Base-by-base conservation (phyloP, 2,113 vertebrate genomes). In the Hippolais icterina region DNA sequence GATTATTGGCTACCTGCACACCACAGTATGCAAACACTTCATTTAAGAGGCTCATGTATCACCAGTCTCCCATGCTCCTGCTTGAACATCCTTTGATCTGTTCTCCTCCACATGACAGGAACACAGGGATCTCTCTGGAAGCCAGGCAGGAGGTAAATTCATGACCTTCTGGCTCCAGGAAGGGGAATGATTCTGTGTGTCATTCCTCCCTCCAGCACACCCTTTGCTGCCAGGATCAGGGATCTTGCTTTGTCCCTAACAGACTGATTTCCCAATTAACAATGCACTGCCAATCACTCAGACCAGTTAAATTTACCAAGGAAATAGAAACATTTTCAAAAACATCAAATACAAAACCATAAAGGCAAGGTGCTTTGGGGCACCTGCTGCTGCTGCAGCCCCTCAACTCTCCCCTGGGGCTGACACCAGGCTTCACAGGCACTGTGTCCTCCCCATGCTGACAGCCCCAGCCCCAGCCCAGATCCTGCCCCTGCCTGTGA, bases 191-290 rank as follows among this genome's bases (percentile, higher is more conserved):
- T 57, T 86, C 53, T 85, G 44, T 63, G 41, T 75, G 49, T 0
- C 4, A 60, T 5, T 3, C 12, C 52, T 64, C 46, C 50, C 59
- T 44, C 7, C 20, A 84, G 49, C 0, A 7, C 11, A 25, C 39
- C 33, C 85, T 77, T 49, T 1, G 14, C 78, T 90, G 81, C 74
- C 49, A 42, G 66, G 52, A 90, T 85, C 11, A 4, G 5, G 47
- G 17, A 23, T 5, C 22, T 52, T 2, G 8, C 76, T 86, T 80
- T 65, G 56, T 75, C 29, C 66, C 66, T 64, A 35, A 9, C 2
- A 33, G 79, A 75, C 70, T 66, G 83, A 74, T 35, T 89, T 96
- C 91, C 92, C 91, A 71, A 89, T 94, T 94, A 93, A 69, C 72
- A 90, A 72, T 15, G 81, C 5, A 25, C 47, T 49, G 96, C 84